Percentiles rank a stretch among this genome's conserved stretches.
Conservation (phyloP, 1,140 invertebrate species). For the Polypedilum pembai region DNA sequence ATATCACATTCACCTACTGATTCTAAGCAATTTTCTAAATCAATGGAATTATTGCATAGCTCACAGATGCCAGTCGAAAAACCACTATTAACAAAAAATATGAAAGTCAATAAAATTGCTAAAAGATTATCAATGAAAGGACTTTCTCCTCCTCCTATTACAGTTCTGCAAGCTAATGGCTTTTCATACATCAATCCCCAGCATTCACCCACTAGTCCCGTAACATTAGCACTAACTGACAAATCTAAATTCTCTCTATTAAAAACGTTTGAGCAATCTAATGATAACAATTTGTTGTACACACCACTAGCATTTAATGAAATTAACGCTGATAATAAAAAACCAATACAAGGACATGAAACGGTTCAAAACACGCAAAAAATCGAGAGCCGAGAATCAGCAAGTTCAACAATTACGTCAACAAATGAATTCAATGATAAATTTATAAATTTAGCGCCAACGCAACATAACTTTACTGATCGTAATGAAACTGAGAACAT, state of each 20-base stretch:
- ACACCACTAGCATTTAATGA: conserved; percentile 61
- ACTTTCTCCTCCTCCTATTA: conserved; percentile 55
- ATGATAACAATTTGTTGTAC: conserved; percentile 54
- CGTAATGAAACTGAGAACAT: background rate
- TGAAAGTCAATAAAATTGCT: conserved; percentile 56
- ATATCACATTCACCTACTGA: too few species aligned
- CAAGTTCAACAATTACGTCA: background rate
- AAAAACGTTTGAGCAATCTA: conserved; percentile 39
- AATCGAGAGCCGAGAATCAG: background rate
- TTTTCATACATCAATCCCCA: conserved; percentile 61
- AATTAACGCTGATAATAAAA: conserved; percentile 32
- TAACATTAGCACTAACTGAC: conserved; percentile 39
- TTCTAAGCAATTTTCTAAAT: too few species aligned
- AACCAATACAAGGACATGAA: background rate
- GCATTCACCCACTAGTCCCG: background rate
- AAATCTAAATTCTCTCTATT: conserved; percentile 45
- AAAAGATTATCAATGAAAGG: conserved; percentile 56
- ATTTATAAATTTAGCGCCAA: conserved; percentile 15
- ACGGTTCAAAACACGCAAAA: background rate
- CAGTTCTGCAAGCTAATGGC: conserved; percentile 37
- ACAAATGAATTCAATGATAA: background rate
- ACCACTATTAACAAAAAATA: conserved; percentile 53
- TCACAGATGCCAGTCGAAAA: conserved; percentile 57
- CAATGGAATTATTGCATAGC: conserved; percentile 55
- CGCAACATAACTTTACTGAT: background rate